phyloP scores from a whole-genome alignment of 2,113 vertebrate genomes.

The Oryzias javanicus region DNA sequence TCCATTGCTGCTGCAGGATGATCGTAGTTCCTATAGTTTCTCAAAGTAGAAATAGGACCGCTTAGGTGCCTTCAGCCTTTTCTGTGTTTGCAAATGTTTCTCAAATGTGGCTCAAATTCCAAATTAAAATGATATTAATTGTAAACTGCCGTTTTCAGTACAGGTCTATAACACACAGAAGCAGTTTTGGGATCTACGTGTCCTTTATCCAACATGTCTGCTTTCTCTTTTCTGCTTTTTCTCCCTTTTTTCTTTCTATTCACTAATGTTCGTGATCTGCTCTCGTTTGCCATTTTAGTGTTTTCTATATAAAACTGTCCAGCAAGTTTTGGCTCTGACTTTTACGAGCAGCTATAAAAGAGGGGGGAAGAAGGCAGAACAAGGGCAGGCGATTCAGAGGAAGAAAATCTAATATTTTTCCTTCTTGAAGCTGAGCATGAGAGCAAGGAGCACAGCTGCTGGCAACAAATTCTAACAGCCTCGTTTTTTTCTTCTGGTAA shows the following conservation, averaged over 20 bases:
- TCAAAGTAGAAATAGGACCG: too few species aligned
- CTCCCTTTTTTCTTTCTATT: slow-evolving; percentile 29
- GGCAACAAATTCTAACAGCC: slow-evolving; percentile 31
- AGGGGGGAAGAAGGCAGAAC: slow-evolving; percentile 19
- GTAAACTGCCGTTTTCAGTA: too few species aligned
- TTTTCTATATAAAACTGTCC: slow-evolving; percentile 65
- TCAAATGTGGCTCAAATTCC: too few species aligned
- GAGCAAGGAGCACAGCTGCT: slow-evolving; percentile 46
- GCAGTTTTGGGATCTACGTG: background rate
- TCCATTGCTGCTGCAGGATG: too few species aligned
- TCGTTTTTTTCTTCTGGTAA: slow-evolving; percentile 17
- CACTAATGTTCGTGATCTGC: slow-evolving; percentile 64
- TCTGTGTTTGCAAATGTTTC: too few species aligned
- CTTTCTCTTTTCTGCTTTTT: background rate
- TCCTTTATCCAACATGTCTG: background rate
- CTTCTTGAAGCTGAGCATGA: slow-evolving; percentile 39
- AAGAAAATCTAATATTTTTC: slow-evolving; percentile 45
- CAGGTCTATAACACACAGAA: too few species aligned
- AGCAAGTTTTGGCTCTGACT: slow-evolving; percentile 66
- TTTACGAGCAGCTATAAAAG: slow-evolving; percentile 62
- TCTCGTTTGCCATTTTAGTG: slow-evolving; percentile 62
- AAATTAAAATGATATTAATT: too few species aligned
- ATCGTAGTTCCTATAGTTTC: too few species aligned
- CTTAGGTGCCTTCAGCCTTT: too few species aligned
- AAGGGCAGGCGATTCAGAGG: slow-evolving; percentile 31